Conservation (phyloP, 2,797 vertebrate species). For the Melanotaenia maccullochi region DNA sequence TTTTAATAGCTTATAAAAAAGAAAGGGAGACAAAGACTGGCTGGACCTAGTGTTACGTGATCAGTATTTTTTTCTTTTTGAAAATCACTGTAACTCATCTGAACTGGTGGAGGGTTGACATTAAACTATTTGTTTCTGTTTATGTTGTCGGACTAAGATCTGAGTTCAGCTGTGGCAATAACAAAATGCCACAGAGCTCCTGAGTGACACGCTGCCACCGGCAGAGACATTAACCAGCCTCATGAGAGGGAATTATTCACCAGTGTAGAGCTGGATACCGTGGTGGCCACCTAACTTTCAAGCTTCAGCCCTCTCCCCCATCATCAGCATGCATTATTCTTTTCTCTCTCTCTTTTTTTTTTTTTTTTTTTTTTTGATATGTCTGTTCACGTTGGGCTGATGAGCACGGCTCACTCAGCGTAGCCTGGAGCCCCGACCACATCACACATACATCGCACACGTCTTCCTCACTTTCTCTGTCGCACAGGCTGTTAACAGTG, state of each 20-base stretch:
- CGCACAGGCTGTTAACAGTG: slow-evolving; percentile 62
- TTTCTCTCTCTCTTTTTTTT: slow-evolving; percentile 37
- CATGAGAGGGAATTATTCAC: slow-evolving; percentile 81
- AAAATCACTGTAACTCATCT: neutral
- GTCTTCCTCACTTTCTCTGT: slow-evolving; percentile 43
- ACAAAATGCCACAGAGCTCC: slow-evolving; percentile 49
- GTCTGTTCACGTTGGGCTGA: slow-evolving; percentile 65
- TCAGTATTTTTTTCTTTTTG: no score
- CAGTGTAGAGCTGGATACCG: slow-evolving; percentile 22
- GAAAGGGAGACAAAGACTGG: no score
- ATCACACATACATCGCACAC: slow-evolving; percentile 55
- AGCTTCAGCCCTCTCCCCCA: slow-evolving; percentile 39
- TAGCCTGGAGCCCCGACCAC: slow-evolving; percentile 64
- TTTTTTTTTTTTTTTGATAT: slow-evolving; percentile 7
- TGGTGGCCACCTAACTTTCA: slow-evolving; percentile 66
- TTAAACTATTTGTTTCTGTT: slow-evolving; percentile 8
- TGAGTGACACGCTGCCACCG: slow-evolving; percentile 33
- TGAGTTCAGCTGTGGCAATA: slow-evolving; percentile 34
- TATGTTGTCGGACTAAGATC: slow-evolving; percentile 19
- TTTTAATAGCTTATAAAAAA: no score
- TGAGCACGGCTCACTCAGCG: slow-evolving; percentile 38
- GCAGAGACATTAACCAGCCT: slow-evolving; percentile 44
- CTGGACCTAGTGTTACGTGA: no score
- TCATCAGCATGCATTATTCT: slow-evolving; percentile 79
- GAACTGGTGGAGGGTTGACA: neutral